Conservation (phyloP, 2,113 vertebrate species). For the Athene noctua region DNA sequence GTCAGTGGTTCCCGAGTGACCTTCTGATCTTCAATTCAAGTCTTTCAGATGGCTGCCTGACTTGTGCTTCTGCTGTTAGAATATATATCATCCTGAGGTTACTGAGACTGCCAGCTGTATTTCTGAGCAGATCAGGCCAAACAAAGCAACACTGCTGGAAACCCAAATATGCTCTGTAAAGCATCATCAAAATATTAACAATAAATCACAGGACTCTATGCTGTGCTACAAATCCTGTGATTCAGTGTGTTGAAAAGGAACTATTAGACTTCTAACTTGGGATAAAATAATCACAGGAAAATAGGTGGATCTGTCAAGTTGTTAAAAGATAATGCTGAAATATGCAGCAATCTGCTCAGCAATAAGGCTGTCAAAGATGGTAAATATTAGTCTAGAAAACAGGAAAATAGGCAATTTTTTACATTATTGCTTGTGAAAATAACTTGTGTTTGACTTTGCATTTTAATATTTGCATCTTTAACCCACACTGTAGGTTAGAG, state of each 20-base stretch:
- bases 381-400: slow-evolving; percentile 61
- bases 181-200: neutral
- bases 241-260: slow-evolving; percentile 43
- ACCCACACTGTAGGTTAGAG: neutral
- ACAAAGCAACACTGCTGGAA: neutral
- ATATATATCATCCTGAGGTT: neutral
- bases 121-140: neutral
- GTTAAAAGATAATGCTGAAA: slow-evolving; percentile 68
- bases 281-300: slow-evolving; percentile 63
- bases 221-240: slow-evolving; percentile 34
- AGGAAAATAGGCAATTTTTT: slow-evolving; percentile 6
- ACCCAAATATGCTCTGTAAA: neutral
- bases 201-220: slow-evolving; percentile 14
- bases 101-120: neutral
- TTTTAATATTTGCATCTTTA: slow-evolving; percentile 35
- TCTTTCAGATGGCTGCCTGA: neutral
- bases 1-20: neutral
- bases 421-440: slow-evolving; percentile 28
- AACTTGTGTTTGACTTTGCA: slow-evolving; percentile 17
- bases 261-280: slow-evolving; percentile 36
- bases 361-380: slow-evolving; percentile 37
- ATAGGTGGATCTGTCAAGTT: slow-evolving; percentile 64
- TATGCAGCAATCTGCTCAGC: slow-evolving; percentile 45
- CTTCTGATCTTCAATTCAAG: neutral
- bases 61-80: neutral